Evolutionary conservation across 2,888 invertebrate genomes (phyloP).

Genomic region (Drepana falcataria): DNA sequence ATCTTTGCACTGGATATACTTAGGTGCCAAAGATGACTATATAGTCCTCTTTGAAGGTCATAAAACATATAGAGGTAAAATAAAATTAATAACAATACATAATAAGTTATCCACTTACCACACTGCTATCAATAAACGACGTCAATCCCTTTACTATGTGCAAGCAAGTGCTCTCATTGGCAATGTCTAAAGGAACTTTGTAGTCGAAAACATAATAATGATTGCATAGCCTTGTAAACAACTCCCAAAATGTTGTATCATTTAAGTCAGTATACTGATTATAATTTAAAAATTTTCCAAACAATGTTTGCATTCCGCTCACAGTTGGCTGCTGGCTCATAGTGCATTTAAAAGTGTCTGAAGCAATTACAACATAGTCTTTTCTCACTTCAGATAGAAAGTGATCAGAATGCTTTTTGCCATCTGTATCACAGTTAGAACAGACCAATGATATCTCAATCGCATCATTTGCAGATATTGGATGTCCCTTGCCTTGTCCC

Average conservation of each 20-base stretch:
- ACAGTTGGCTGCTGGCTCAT: constrained; percentile 35
- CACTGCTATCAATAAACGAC: constrained; percentile 5
- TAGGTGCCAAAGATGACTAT: too few species aligned
- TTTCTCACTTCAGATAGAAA: constrained; percentile 19
- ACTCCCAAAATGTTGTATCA: constrained; percentile 43
- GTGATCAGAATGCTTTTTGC: constrained; percentile 16
- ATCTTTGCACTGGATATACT: too few species aligned
- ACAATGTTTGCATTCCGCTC: constrained; percentile 42
- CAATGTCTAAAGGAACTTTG: constrained; percentile 41
- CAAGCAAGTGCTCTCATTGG: constrained; percentile 45
- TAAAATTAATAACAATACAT: too few species aligned
- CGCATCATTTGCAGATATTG: constrained; percentile 35
- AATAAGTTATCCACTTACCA: not conserved
- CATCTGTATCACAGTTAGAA: constrained; percentile 45
- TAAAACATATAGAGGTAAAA: too few species aligned
- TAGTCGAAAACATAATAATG: constrained; percentile 61
- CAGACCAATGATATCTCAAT: constrained; percentile 45
- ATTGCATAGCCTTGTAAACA: constrained; percentile 45
- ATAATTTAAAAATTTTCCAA: constrained; percentile 57
- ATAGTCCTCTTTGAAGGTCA: too few species aligned
- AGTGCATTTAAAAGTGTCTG: constrained; percentile 29
- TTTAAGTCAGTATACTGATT: constrained; percentile 46
- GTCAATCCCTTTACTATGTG: constrained; percentile 48
- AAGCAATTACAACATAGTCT: constrained; percentile 29
- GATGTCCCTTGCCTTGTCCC: constrained; percentile 33